Evolutionary conservation across 2,797 vertebrate species (phyloP), one percentile per base, ranked within the genome.

Genomic region (Anguilla megastoma): DNA sequence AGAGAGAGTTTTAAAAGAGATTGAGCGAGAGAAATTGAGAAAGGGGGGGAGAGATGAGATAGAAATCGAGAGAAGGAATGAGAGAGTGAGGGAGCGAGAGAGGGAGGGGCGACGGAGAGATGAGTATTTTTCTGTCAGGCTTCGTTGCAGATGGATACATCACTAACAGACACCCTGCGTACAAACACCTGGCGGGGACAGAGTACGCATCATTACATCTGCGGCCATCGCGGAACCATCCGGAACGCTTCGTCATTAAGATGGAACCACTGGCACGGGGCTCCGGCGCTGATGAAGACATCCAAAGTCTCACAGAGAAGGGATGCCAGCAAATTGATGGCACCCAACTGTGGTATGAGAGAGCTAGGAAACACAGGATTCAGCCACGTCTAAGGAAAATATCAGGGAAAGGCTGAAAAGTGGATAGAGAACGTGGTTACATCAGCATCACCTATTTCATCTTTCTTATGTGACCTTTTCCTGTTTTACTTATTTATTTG

Each of bases 201-300:
- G 48, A 56, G 54, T 56, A 84, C n/a, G 52, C 83, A 56, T 54
- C 83, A 56, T 56, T 84, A 84, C 83, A 84, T 84, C 83, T 58
- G 83, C 27, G 83, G 82, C 83, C 50, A 84, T 84, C 52, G 33
- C 50, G n/a, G 52, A 84, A 84, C 45, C 45, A 84, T 30, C 48
- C n/a, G 83, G 50, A 84, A 56, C 8, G n/a, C 50, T 56, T 27
- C n/a, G 48, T 84, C 83, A 84, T 84, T 84, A 84, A 56, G 83
- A 84, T 21, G 83, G 48, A 84, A 33, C 21, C 48, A 52, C 48
- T 84, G 83, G 83, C 83, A 84, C 45, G n/a, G 16, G 80, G 6
- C 21, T 52, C 45, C 16, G 6, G 18, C 24, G 45, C 27, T 54
- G 52, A 84, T 54, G 50, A 56, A 54, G 83, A 54, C 83, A 84